Evolutionary conservation across 92 coral and sea anemone genomes (phyloP).

Genomic region (Metridium senile): DNA sequence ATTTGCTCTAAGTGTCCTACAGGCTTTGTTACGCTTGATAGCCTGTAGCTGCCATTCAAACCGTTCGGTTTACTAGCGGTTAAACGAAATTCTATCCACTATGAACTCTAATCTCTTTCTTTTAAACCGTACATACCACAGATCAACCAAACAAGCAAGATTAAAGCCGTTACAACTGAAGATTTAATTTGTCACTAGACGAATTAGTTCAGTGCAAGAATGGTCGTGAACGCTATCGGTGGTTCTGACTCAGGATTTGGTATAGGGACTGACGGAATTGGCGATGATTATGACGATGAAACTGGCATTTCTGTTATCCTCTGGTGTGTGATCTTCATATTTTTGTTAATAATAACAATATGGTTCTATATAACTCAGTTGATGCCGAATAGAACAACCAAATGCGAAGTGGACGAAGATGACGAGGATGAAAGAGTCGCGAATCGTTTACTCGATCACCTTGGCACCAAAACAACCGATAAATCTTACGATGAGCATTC

Average conservation of each 20-base stretch:
- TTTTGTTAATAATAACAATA: slow-evolving; percentile 68
- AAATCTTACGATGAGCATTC: slow-evolving; percentile 14
- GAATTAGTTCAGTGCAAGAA: neutral
- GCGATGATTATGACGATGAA: slow-evolving; percentile 38
- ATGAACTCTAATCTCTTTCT: neutral
- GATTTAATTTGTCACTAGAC: neutral
- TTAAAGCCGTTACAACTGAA: neutral
- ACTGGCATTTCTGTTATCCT: slow-evolving; percentile 69
- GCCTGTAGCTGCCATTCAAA: neutral
- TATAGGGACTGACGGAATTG: slow-evolving; percentile 19
- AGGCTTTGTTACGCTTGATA: neutral
- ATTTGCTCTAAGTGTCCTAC: neutral
- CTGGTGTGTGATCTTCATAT: slow-evolving; percentile 71
- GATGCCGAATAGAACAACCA: slow-evolving; percentile 50
- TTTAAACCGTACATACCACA: neutral
- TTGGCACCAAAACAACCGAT: slow-evolving; percentile 29
- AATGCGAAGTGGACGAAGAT: slow-evolving; percentile 32
- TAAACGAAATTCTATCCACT: neutral
- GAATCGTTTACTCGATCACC: slow-evolving; percentile 59
- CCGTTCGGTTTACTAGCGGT: neutral
- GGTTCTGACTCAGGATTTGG: slow-evolving; percentile 32
- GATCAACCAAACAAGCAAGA: neutral
- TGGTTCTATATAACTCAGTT: slow-evolving; percentile 80
- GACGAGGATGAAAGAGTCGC: slow-evolving; percentile 69
- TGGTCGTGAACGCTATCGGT: slow-evolving; percentile 17